phyloP scores from a whole-genome alignment of 2,888 invertebrate species.

The Quadroppia sp. region DNA sequence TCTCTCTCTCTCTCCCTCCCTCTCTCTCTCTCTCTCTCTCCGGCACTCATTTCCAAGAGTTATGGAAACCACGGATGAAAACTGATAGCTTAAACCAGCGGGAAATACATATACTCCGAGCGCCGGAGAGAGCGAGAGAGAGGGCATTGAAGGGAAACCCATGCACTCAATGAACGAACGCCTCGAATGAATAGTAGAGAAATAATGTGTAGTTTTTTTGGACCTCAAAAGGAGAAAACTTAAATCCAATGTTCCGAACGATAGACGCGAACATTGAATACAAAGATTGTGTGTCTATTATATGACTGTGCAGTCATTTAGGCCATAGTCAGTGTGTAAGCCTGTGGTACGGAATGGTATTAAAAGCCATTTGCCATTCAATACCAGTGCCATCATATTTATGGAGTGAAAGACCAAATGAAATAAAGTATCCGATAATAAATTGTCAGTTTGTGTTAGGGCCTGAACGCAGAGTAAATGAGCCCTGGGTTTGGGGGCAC shows the following conservation, averaged over 20 bases:
- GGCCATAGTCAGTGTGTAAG: background rate
- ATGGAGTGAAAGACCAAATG: background rate
- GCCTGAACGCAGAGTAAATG: background rate
- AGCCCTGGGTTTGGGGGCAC: background rate
- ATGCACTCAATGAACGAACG: background rate
- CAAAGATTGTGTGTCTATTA: background rate
- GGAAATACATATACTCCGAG: slow-evolving; percentile 9
- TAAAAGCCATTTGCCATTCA: slow-evolving; percentile 16
- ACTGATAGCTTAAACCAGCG: slow-evolving; percentile 21
- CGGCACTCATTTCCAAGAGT: background rate
- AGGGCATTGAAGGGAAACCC: background rate
- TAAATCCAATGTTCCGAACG: background rate
- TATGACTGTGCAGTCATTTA: background rate
- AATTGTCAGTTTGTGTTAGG: slow-evolving; percentile 8
- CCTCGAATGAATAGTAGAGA: background rate
- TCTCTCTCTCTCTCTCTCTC: background rate
- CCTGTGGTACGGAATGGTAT: background rate
- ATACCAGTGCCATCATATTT: background rate
- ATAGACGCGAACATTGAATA: background rate
- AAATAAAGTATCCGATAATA: slow-evolving; percentile 28
- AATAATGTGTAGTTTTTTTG: too few species aligned
- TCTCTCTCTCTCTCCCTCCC: too few species aligned
- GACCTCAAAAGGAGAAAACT: background rate
- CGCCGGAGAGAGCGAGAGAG: background rate
- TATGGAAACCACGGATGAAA: background rate